These are phyloP conservation scores for Melieria crassipennis DNA, from an alignment of 2,888 invertebrate species.

Conservation along the genomic window DNA sequence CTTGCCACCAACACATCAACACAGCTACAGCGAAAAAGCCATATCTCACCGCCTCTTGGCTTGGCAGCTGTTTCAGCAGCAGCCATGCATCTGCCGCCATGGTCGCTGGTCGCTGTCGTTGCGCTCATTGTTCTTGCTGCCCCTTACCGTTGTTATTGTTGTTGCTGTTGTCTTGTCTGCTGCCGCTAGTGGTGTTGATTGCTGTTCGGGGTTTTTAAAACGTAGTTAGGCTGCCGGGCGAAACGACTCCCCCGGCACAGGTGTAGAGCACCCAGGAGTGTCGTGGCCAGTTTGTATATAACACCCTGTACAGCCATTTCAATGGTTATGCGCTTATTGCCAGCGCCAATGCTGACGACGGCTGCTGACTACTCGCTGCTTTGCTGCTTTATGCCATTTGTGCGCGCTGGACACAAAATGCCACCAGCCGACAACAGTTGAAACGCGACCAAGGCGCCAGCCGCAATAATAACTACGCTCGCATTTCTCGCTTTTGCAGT, in stretches of 20 bases:
- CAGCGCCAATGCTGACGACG: neutral
- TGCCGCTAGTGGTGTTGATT: conserved; percentile 59
- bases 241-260: conserved; percentile 66
- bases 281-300: conserved; percentile 66
- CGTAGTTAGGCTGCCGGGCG: conserved; percentile 60
- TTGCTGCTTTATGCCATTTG: too few species aligned
- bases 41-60: too few species aligned
- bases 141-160: too few species aligned
- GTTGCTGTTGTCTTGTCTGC: too few species aligned
- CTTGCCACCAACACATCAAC: too few species aligned
- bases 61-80: neutral
- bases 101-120: conserved; percentile 28
- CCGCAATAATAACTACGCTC: too few species aligned
- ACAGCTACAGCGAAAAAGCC: too few species aligned
- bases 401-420: too few species aligned
- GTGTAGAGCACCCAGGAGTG: conserved; percentile 67
- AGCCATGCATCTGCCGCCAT: conserved; percentile 9
- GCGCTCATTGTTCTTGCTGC: conserved; percentile 33
- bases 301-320: conserved; percentile 66
- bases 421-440: too few species aligned
- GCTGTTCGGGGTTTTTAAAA: conserved; percentile 67
- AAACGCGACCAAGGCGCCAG: too few species aligned
- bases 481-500: too few species aligned
- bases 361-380: too few species aligned
- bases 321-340: conserved; percentile 57